Evolutionary conservation across 2,797 vertebrate genomes (phyloP).

Genomic region (Bufotes viridis): DNA sequence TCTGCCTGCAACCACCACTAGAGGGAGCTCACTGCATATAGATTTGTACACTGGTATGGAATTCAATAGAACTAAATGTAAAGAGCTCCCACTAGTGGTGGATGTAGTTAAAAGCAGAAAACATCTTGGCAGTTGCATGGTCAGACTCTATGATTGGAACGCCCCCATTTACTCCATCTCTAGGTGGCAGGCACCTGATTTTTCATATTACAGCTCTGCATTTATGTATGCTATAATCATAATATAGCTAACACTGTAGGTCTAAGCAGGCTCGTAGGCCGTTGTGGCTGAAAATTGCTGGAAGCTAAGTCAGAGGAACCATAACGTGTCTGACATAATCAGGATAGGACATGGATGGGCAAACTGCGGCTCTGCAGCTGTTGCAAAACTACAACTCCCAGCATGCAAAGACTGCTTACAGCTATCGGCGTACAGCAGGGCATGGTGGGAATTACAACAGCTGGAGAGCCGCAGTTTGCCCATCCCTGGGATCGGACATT

Average conservation of each 20-base stretch:
- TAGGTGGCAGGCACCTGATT: no score
- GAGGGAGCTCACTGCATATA: not conserved
- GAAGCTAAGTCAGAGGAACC: not conserved
- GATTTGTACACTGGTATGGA: not conserved
- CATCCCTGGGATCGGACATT: no score
- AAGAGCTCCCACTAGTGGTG: not conserved
- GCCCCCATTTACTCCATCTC: no score
- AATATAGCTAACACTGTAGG: not conserved
- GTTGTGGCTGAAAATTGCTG: not conserved
- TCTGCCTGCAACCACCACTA: not conserved
- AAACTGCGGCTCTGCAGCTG: no score
- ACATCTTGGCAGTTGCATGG: not conserved
- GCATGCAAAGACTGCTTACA: no score
- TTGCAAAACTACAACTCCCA: no score
- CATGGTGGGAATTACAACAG: no score
- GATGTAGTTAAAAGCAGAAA: not conserved
- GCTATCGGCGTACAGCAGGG: no score
- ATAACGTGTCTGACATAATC: not conserved
- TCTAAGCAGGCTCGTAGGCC: not conserved
- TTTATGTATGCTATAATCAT: not conserved
- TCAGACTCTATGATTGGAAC: not conserved
- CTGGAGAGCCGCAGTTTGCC: no score
- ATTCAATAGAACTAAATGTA: not conserved
- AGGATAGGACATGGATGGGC: not conserved
- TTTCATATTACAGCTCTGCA: not conserved